phyloP scores from a whole-genome alignment of 2,888 invertebrate species.

The Acrobasis consociella region DNA sequence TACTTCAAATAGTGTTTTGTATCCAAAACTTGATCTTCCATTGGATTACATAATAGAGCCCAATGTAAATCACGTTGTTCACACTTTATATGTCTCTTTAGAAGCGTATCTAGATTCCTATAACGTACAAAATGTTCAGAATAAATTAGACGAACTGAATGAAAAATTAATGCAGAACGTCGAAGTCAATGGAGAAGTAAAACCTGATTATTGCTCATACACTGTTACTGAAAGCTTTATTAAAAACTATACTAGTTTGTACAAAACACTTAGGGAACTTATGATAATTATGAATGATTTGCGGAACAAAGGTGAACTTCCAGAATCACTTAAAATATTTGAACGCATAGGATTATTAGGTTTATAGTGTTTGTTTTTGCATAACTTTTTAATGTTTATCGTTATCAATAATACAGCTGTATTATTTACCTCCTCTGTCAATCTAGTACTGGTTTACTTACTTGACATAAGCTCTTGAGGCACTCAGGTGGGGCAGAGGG shows the following conservation, averaged over 20 bases:
- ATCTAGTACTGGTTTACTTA: too few relatives aligned
- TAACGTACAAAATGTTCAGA: slow-evolving; percentile 56
- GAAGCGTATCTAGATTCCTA: slow-evolving; percentile 66
- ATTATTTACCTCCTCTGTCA: too few relatives aligned
- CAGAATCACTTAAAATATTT: slow-evolving; percentile 53
- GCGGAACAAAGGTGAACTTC: slow-evolving; percentile 43
- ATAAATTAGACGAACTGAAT: slow-evolving; percentile 57
- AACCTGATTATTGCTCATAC: slow-evolving; percentile 43
- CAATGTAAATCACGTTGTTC: slow-evolving; percentile 49
- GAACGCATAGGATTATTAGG: slow-evolving; percentile 49
- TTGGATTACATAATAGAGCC: slow-evolving; percentile 26
- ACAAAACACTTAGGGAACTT: slow-evolving; percentile 52
- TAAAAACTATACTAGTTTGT: slow-evolving; percentile 60
- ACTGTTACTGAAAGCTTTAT: slow-evolving; percentile 57
- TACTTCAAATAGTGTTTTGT: slow-evolving; percentile 32
- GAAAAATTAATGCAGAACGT: slow-evolving; percentile 35
- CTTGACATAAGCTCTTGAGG: too few relatives aligned
- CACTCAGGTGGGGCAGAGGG: too few relatives aligned
- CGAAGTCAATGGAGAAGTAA: slow-evolving; percentile 30
- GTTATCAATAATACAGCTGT: too few relatives aligned
- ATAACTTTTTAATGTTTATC: not conserved
- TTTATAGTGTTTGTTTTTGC: slow-evolving; percentile 22
- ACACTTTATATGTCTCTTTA: slow-evolving; percentile 55
- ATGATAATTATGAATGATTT: slow-evolving; percentile 43
- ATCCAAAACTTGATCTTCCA: slow-evolving; percentile 44